phyloP scores from a whole-genome alignment of 2,113 vertebrate genomes.

The Charadrius vociferus region DNA sequence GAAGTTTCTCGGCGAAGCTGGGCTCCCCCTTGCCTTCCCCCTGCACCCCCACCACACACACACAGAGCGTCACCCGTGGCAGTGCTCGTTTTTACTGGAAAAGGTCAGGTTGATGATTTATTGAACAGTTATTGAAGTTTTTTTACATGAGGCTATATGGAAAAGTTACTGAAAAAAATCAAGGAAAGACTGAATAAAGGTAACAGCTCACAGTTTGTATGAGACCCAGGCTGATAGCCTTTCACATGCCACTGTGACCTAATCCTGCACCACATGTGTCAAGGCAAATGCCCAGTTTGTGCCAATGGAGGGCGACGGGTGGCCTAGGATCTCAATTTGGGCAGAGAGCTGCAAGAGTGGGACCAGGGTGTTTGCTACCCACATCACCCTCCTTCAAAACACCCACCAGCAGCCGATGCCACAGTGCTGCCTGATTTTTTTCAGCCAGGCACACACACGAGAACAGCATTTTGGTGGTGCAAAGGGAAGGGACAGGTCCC shows the following conservation, averaged over 20 bases:
- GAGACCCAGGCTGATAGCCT: fast-evolving
- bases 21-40: neutral
- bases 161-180: slow-evolving; percentile 55
- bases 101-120: slow-evolving; percentile 79
- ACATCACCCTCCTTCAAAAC: neutral
- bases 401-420: fast-evolving
- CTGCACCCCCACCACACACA: neutral
- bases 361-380: neutral
- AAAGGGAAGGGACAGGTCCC: neutral
- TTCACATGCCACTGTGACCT: fast-evolving
- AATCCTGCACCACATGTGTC: fast-evolving
- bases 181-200: neutral
- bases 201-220: fast-evolving
- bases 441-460: fast-evolving
- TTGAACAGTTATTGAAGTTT: slow-evolving; percentile 73
- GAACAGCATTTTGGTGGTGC: neutral
- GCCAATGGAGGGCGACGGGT: neutral
- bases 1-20: neutral
- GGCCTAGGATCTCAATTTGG: neutral
- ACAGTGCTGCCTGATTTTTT: neutral
- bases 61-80: neutral
- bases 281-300: fast-evolving
- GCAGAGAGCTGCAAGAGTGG: neutral
- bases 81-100: slow-evolving; percentile 54
- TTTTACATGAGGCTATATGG: slow-evolving; percentile 56